A percentile compares a stretch with the other conserved stretches of the same genome.
phyloP scores from a whole-genome alignment of 2,797 vertebrate species.

The Pseudocheirus occidentalis region DNA sequence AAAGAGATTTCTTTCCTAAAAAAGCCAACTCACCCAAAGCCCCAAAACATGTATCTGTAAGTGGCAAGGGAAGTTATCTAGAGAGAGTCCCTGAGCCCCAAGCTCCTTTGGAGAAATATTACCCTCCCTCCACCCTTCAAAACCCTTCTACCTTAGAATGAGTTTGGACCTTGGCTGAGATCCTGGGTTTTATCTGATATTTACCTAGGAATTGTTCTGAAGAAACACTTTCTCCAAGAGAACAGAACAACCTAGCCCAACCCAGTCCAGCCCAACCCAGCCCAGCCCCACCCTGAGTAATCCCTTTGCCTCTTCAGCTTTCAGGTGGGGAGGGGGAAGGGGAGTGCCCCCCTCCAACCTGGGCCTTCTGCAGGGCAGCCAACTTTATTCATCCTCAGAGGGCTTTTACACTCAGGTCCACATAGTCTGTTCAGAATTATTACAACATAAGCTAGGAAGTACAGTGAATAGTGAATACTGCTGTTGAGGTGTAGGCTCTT shows the following conservation, averaged over 20 bases:
- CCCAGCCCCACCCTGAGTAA: background rate
- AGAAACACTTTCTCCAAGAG: background rate
- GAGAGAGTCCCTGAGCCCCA: background rate
- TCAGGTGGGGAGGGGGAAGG: background rate
- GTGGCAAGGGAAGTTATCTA: background rate
- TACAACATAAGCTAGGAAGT: background rate
- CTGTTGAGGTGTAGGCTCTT: no score
- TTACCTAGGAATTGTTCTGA: background rate
- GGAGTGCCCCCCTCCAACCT: background rate
- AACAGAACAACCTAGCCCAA: background rate
- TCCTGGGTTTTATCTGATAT: background rate
- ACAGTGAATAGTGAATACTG: background rate
- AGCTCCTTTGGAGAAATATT: background rate
- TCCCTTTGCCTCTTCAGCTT: background rate
- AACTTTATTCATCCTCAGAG: background rate
- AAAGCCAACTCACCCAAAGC: background rate
- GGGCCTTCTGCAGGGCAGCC: background rate
- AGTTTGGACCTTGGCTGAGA: background rate
- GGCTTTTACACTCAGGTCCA: background rate
- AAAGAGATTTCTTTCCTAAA: background rate
- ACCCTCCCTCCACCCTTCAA: background rate
- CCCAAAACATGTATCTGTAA: background rate
- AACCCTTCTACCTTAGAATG: background rate
- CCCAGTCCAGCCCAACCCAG: background rate
- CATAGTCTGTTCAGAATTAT: background rate